Base-by-base conservation (phyloP, 2,113 vertebrate species). In the Colossoma macropomum region DNA sequence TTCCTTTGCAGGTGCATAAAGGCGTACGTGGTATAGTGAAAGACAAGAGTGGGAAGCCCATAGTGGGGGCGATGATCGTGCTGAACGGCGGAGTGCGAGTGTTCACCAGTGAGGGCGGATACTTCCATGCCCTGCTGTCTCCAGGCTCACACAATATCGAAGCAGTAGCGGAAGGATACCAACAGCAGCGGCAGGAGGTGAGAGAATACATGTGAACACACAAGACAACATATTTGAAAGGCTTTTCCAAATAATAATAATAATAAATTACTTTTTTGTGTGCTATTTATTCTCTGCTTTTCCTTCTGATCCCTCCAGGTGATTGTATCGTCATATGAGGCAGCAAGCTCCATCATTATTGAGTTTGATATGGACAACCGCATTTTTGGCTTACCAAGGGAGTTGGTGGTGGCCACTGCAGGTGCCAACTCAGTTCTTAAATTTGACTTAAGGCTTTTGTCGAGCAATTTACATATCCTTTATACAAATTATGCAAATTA, bases 331-430 rank as follows among this genome's bases (percentile, higher is more conserved):
- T 89, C 94, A 5, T 87, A 94, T 0, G 96, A 98, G 86, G 95
- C 95, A 5, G 97, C 98, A 38, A 94, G 77, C 77, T 93, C 87
- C 12, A 93, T 98, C 78, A 65, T 94, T 65, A 96, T 99, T 52
- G 94, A 96, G 56, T 97, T 99, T 89, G 96, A 98, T 88, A 94
- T 95, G 82, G 97, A 99, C 88, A 97, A 98, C 90, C 95, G 91
- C 81, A 95, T 99, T 88, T 97, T 99, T 87, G 98, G 97, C 0
- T 93, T 99, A 62, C 96, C 97, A 4, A 94, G 97, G 89, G 96
- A 97, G 91, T 95, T 99, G 84, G 97, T 99, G 84, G 95, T 99
- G 81, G 97, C 97, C 34, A 95, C 96, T 88, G 96, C 96, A 96
- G 97, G 98, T 98, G 94, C 13, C 38, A 27, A 15, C 30, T 21